A percentile compares a stretch with the other conserved stretches of the same genome.
Conservation (phyloP, 37 sponge, comb jelly and placozoan species). For the Agelas oroides region DNA sequence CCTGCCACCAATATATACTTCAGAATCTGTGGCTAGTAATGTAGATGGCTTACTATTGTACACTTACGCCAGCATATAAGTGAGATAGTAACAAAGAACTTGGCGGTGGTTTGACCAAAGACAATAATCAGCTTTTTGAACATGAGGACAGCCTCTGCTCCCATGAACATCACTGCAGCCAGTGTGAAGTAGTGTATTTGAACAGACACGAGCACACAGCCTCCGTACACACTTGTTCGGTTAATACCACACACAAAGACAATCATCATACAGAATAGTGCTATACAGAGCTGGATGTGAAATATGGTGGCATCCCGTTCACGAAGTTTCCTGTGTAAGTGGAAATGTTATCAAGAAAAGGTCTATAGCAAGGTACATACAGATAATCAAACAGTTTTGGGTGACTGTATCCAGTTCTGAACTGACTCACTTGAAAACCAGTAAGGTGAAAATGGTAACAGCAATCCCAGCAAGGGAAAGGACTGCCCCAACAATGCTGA, state of each 20-base stretch:
- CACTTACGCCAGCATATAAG: slow-evolving; percentile 66
- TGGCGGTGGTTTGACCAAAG: slow-evolving; percentile 11
- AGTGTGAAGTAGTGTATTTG: slow-evolving; percentile 44
- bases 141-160: slow-evolving; percentile 36
- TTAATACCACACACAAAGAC: slow-evolving; percentile 47
- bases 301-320: slow-evolving; percentile 22
- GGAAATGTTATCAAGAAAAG: background rate
- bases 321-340: slow-evolving; percentile 19
- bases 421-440: slow-evolving; percentile 54
- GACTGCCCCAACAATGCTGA: slow-evolving; percentile 45
- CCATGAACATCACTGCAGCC: slow-evolving; percentile 33
- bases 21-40: no score
- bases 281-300: slow-evolving; percentile 45
- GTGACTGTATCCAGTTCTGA: no score
- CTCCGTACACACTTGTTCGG: slow-evolving; percentile 25
- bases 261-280: slow-evolving; percentile 43
- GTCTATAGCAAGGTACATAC: no score
- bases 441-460: slow-evolving; percentile 31
- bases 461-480: slow-evolving; percentile 40
- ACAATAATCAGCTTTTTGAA: slow-evolving; percentile 34
- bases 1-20: no score
- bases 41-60: no score
- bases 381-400: no score
- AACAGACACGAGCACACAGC: slow-evolving; percentile 28
- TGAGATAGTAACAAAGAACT: slow-evolving; percentile 7